A percentile compares a stretch with the other conserved stretches of the same genome.
Conservation (phyloP, 2,113 vertebrate species). For the Procavia capensis region DNA sequence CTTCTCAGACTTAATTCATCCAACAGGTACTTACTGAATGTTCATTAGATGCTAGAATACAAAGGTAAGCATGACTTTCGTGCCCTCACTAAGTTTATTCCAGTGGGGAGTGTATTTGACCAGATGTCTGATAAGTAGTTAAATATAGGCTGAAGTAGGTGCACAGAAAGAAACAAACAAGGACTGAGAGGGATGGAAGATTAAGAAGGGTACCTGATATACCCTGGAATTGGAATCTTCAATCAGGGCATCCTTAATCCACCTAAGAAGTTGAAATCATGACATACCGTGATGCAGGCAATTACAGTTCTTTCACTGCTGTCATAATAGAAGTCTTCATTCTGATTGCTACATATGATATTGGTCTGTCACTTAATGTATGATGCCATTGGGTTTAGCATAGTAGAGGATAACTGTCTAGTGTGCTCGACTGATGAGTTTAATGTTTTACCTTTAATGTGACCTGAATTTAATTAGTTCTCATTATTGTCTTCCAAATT, state of each 20-base stretch:
- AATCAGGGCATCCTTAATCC: conserved; percentile 19
- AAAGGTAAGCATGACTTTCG: neutral
- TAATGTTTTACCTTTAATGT: conserved; percentile 42
- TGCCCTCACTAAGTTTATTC: conserved; percentile 37
- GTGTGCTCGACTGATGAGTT: neutral
- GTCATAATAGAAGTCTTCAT: neutral
- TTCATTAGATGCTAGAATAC: conserved; percentile 18
- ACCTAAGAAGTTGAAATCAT: neutral
- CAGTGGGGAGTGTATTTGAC: neutral
- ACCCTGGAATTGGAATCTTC: neutral
- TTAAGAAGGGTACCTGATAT: neutral
- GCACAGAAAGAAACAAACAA: conserved; percentile 8
- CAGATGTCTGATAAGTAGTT: neutral
- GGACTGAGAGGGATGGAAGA: neutral
- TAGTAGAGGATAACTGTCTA: neutral
- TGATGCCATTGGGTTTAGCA: neutral
- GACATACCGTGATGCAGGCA: neutral
- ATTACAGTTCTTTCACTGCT: neutral
- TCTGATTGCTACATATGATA: neutral
- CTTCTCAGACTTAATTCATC: conserved; percentile 23
- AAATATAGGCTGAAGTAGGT: conserved; percentile 6
- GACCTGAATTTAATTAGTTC: conserved; percentile 50
- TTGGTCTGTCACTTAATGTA: conserved; percentile 16
- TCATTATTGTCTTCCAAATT: conserved; percentile 24
- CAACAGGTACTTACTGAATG: conserved; percentile 40